Evolutionary conservation across 2,113 vertebrate genomes (phyloP), one percentile per base, ranked within the genome.

Genomic region (Patagioenas fasciata): DNA sequence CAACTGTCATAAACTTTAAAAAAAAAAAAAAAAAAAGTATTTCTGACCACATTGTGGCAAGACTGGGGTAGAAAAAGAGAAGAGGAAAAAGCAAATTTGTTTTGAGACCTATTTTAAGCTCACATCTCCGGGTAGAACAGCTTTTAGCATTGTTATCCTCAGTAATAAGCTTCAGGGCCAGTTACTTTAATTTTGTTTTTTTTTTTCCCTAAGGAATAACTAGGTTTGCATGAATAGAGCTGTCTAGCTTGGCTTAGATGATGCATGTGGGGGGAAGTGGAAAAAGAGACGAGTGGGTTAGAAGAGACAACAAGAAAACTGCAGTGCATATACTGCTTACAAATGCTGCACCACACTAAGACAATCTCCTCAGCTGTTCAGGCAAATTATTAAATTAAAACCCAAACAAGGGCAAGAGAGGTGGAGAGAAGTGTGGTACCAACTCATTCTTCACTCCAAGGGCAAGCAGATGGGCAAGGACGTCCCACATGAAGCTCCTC

Each of bases 41-140:
- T 93, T 84, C 91, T 85, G 60, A 94, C 85, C 88, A 83, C 82
- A 91, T 2, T 19, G 51, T 80, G 82, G 93, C 42, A 95, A 67
- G 51, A 83, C 0, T 10, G 15, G 32, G 9, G 29, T 57, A 70
- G 42, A 78, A 85, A 89, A 8, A n/a, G n/a, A 88, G 38, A 85
- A 57, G 11, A 54, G 3, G 11, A 62, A 89, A 85, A 88, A 44
- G 36, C 15, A 84, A 10, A 29, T 77, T 62, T 80, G 47, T 78
- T 93, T 88, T 71, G 40, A 94, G 84, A 77, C 28, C 38, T 66
- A 84, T 80, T 96, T 93, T 86, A 81, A 89, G 78, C 70, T 77
- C 31, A 29, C 31, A 48, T 78, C 90, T 94, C 83, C 48, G 80
- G 75, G 70, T 54, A 86, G 70, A 95, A 86, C 11, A 88, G 92